These are phyloP conservation scores for Eumaeus atala DNA, from an alignment of 1,140 invertebrate species.

Conservation along the genomic window DNA sequence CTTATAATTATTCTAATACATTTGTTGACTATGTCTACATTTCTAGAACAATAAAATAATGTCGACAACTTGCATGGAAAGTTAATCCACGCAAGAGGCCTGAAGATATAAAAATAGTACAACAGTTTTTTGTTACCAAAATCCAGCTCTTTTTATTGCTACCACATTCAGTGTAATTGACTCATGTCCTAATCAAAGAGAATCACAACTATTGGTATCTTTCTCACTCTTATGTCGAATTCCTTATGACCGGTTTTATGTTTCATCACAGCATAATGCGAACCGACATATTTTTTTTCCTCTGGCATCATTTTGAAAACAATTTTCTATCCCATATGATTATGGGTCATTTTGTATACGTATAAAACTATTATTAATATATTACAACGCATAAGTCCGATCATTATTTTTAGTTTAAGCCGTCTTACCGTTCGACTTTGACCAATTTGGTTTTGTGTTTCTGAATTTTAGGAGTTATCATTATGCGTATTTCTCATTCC, in stretches of 20 bases:
- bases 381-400: conserved; percentile 48
- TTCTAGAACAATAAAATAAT: no score
- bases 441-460: conserved; percentile 31
- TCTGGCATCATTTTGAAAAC: conserved; percentile 57
- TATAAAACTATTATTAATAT: conserved; percentile 67
- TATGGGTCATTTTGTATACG: conserved; percentile 59
- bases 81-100: no score
- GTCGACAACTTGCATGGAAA: no score
- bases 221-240: conserved; percentile 30
- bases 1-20: no score
- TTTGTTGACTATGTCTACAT: no score
- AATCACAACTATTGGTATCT: conserved; percentile 33
- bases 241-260: conserved; percentile 48
- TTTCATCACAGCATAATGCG: conserved; percentile 54
- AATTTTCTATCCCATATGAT: conserved; percentile 69
- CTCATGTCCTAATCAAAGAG: conserved; percentile 47
- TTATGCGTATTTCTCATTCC: no score
- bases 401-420: conserved; percentile 50
- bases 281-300: conserved; percentile 53
- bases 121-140: background rate
- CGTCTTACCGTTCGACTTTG: conserved; percentile 26
- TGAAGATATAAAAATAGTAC: background rate
- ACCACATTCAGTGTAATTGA: conserved; percentile 21
- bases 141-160: conserved; percentile 1
- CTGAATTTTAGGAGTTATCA: conserved; percentile 42